Evolutionary conservation across 2,888 invertebrate species (phyloP).

Genomic region (Schrankia costaestrigalis): DNA sequence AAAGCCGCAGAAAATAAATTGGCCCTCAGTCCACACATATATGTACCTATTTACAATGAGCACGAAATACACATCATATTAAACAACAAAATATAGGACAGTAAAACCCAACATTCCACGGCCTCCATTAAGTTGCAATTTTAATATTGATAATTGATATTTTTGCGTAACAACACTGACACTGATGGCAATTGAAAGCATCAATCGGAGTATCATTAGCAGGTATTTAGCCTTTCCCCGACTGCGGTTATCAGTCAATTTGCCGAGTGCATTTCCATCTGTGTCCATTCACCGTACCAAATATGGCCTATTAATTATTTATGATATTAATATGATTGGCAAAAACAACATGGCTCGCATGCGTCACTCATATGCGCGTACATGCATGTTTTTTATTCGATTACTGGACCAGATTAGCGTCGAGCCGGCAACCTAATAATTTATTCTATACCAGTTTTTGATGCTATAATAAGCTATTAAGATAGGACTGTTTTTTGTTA

Average conservation of each 20-base stretch:
- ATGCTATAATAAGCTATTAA: not conserved
- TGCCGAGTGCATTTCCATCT: slow-evolving; percentile 75
- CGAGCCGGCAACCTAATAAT: slow-evolving; percentile 29
- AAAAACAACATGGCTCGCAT: slow-evolving; percentile 54
- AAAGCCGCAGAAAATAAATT: too few species aligned
- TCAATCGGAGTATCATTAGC: slow-evolving; percentile 73
- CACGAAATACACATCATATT: too few species aligned
- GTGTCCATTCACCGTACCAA: slow-evolving; percentile 60
- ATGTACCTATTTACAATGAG: too few species aligned
- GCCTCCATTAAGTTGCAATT: slow-evolving; percentile 10
- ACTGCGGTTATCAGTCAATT: slow-evolving; percentile 78
- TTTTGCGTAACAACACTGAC: slow-evolving; percentile 14
- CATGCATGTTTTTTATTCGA: slow-evolving; percentile 57
- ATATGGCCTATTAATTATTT: slow-evolving; percentile 75
- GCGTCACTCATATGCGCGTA: slow-evolving; percentile 22
- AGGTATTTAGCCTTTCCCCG: slow-evolving; percentile 76
- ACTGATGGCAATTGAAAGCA: slow-evolving; percentile 43
- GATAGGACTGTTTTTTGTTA: not conserved
- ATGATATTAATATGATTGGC: slow-evolving; percentile 70
- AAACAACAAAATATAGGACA: too few species aligned
- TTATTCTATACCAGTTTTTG: slow-evolving; percentile 18
- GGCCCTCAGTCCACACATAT: too few species aligned
- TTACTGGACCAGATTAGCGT: slow-evolving; percentile 49
- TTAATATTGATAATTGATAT: slow-evolving; percentile 19
- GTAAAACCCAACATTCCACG: slow-evolving; percentile 4